phyloP scores from a whole-genome alignment of 2,888 invertebrate species.

The Caenorhabditis japonica region DNA sequence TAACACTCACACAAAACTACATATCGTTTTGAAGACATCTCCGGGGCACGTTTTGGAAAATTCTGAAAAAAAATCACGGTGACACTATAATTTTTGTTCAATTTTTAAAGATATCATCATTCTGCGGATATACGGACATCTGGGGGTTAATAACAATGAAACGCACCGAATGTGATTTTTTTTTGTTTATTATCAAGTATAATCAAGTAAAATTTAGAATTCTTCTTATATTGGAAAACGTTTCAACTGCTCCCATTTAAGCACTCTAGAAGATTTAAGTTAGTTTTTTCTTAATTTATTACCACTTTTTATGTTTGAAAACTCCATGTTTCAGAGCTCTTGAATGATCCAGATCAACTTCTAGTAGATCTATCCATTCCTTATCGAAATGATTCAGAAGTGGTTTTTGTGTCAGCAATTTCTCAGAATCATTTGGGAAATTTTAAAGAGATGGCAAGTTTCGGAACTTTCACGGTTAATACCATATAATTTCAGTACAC shows the following conservation, averaged over 20 bases:
- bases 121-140: too few species aligned
- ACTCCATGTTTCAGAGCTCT: slow-evolving; percentile 21
- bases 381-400: slow-evolving; percentile 3
- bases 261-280: slow-evolving; percentile 30
- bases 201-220: slow-evolving; percentile 22
- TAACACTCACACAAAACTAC: too few species aligned
- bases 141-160: too few species aligned
- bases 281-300: not conserved
- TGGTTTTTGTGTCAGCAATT: slow-evolving; percentile 21
- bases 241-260: slow-evolving; percentile 13
- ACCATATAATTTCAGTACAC: slow-evolving; percentile 24
- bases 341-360: not conserved
- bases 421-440: slow-evolving; percentile 22
- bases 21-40: too few species aligned
- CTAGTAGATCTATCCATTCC: slow-evolving; percentile 5
- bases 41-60: too few species aligned
- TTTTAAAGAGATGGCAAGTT: slow-evolving; percentile 14
- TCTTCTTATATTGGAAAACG: slow-evolving; percentile 1
- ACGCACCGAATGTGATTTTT: too few species aligned
- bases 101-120: not conserved
- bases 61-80: too few species aligned
- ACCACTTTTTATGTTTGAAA: not conserved
- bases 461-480: too few species aligned
- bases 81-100: too few species aligned
- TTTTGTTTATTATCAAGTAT: too few species aligned